Base-by-base conservation (phyloP, 2,888 invertebrate genomes). In the Ditula angustiorana region DNA sequence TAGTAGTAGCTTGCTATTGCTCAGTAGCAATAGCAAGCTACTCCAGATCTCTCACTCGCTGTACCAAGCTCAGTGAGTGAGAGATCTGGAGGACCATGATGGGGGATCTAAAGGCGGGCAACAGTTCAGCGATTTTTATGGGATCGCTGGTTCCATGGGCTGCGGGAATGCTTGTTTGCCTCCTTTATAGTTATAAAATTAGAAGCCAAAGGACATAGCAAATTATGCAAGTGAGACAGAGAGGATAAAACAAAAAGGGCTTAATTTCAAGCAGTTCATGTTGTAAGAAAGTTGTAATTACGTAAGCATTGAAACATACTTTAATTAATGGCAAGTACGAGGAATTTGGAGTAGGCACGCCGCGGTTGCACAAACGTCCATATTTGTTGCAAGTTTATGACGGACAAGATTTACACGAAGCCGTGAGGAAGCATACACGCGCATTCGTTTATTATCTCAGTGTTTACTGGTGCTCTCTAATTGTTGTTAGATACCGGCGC, bases 371-470 rank as follows among this genome's bases (percentile, higher is more conserved):
- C 64, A 64, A 59, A 53, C 23, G 26, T 44, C 44, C 63, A 58
- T 63, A 63, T 44, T 63, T 75, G 76, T 74, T 76, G 79, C 76
- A 71, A 80, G 74, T 80, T 79, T 79, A 80, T 80, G 77, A 80
- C 74, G 70, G 77, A 73, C 77, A 73, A 76, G 75, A 53, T 53
- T 61, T 33, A 61, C 47, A 56, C 19, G n/a, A n/a, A 26, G 41
- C 33, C 13, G 56, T 37, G 58, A 16, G 50, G 49, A 33, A 33
- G 76, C 78, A 79, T 78, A 77, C 76, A 78, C 74, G 75, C 72
- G 74, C 75, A 76, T 80, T 75, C 78, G 80, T 85, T 79, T 83
- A 85, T 85, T 80, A 85, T 86, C 83, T 80, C 77, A 69, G 75
- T 85, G 86, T 86, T 85, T 86, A 83, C 82, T 81, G 79, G 79